phyloP scores from a whole-genome alignment of 1,140 invertebrate genomes.

The Drosophila tropicalis region DNA sequence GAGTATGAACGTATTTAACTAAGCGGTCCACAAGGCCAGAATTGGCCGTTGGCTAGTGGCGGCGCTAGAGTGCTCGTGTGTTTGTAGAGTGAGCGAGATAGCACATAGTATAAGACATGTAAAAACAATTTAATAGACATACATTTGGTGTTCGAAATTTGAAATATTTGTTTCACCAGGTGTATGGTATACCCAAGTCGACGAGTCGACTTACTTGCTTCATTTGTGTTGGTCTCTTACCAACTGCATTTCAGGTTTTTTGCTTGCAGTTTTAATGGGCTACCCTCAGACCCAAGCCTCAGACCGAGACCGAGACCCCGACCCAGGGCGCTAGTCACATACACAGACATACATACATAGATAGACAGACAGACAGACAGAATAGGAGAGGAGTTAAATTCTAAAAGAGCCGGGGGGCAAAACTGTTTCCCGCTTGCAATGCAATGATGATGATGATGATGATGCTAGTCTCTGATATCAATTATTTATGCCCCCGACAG shows the following conservation, averaged over 20 bases:
- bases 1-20: too few relatives aligned
- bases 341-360: neutral
- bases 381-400: slow-evolving; percentile 6
- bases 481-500: slow-evolving; percentile 4
- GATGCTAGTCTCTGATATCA: slow-evolving; percentile 3
- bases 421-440: slow-evolving; percentile 6
- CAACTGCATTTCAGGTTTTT: slow-evolving; percentile 17
- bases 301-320: slow-evolving; percentile 2
- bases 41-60: too few relatives aligned
- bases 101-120: too few relatives aligned
- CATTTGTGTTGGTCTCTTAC: neutral
- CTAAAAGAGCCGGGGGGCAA: neutral
- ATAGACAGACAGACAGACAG: neutral
- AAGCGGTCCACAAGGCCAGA: too few relatives aligned
- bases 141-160: too few relatives aligned
- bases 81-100: too few relatives aligned
- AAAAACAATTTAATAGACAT: too few relatives aligned
- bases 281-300: neutral
- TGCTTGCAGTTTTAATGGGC: slow-evolving; percentile 4
- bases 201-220: too few relatives aligned
- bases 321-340: neutral
- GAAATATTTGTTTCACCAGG: too few relatives aligned
- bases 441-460: too few relatives aligned
- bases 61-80: too few relatives aligned
- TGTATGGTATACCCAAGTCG: too few relatives aligned